Evolutionary conservation across 64 coral and sea anemone genomes (phyloP).

Genomic region (Acropora tenuis): DNA sequence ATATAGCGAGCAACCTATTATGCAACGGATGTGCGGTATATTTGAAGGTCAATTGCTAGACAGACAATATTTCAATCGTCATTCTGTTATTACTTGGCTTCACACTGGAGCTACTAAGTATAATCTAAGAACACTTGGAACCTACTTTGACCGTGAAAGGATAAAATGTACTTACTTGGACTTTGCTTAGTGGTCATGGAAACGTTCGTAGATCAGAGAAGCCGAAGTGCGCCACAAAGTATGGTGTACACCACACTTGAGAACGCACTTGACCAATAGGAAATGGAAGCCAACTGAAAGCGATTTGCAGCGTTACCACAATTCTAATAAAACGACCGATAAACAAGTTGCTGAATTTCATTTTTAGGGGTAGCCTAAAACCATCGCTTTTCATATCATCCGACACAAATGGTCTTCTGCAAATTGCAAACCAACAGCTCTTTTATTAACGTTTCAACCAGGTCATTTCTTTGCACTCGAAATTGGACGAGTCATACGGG

Average conservation of each 20-base stretch:
- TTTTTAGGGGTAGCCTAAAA: neutral
- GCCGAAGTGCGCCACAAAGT: neutral
- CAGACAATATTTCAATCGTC: no score
- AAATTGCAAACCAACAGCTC: neutral
- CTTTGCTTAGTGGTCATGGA: neutral
- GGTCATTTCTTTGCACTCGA: slow-evolving; percentile 35
- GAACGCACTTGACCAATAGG: neutral
- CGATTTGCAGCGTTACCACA: neutral
- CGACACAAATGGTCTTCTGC: neutral
- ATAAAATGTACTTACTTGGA: neutral
- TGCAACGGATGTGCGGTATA: no score
- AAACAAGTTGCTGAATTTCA: slow-evolving; percentile 7
- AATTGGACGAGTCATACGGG: no score
- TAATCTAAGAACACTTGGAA: neutral
- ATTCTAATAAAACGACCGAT: slow-evolving; percentile 13
- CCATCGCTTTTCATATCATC: neutral
- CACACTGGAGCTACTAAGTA: neutral
- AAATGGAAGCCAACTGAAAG: neutral
- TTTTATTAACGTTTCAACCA: slow-evolving; percentile 1
- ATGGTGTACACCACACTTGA: slow-evolving; percentile 11
- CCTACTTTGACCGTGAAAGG: slow-evolving; percentile 7
- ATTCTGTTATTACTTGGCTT: neutral
- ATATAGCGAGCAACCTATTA: no score
- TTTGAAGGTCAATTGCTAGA: no score
- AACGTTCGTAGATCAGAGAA: slow-evolving; percentile 1